Evolutionary conservation across 2,888 invertebrate genomes (phyloP), one percentile per base, ranked within the genome.

Genomic region (Corbicula japonica): DNA sequence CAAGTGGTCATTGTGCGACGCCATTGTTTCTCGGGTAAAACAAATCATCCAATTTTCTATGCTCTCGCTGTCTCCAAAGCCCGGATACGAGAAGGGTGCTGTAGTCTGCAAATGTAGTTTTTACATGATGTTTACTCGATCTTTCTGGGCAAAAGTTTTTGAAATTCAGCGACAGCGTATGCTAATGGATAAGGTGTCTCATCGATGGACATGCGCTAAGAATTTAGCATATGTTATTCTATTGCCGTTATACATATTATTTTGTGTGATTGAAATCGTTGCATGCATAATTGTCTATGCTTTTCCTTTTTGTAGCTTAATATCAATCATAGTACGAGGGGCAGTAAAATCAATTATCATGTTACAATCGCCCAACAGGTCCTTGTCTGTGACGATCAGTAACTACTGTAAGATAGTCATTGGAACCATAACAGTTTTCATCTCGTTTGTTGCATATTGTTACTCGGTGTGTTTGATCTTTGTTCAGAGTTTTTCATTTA

Each of bases 401-500:
- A n/a, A n/a, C n/a, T n/a, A n/a, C 6, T n/a, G 35, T 15, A 28
- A 52, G 10, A 15, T 41, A 23, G 44, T 34, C 26, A 38, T 46
- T 44, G 48, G 1, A 2, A 10, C 50, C 15, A 48, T 60, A 26
- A 28, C 56, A n/a, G 30, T 61, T 10, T 26, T 58, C 6, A n/a
- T n/a, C n/a, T n/a, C n/a, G n/a, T 72, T 56, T 10, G 44, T 52
- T 18, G 3, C 63, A 0, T 72, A 62, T 32, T 34, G 41, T 1
- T 72, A 63, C 26, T n/a, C 50, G 18, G 38, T 54, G 6, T 63
- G 50, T 23, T 23, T 72, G 10, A 23, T 46, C 8, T 72, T 63
- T 23, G 2, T 72, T 23, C n/a, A 63, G 21, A 72, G 72, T 26
- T 63, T 62, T 32, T 15, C 38, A 6, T 72, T 72, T 26, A 41